Conservation (phyloP, 2,797 vertebrate species). For the Chromobotia macracanthus region DNA sequence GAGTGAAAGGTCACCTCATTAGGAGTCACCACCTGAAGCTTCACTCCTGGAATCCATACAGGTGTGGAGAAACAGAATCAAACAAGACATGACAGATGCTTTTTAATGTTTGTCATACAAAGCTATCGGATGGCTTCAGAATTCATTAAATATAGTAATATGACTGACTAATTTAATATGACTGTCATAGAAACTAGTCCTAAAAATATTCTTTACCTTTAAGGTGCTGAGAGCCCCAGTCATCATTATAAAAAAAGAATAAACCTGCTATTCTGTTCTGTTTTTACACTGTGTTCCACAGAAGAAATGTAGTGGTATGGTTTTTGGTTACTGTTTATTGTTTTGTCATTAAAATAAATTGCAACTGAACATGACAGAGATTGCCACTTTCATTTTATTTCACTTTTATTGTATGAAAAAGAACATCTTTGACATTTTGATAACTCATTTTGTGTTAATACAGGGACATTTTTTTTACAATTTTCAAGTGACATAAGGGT, state of each 20-base stretch:
- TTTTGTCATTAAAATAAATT: neutral
- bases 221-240: neutral
- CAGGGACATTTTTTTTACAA: neutral
- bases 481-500: neutral
- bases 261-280: neutral
- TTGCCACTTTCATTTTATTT: neutral
- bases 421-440: neutral
- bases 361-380: neutral
- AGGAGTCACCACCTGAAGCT: constrained; percentile 67
- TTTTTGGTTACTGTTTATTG: neutral
- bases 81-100: constrained; percentile 7
- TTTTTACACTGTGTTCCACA: neutral
- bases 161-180: neutral
- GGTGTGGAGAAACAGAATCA: constrained; percentile 7
- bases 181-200: neutral
- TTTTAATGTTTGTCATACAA: neutral
- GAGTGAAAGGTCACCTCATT: constrained; percentile 77
- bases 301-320: neutral
- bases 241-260: neutral
- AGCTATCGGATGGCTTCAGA: no score
- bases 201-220: neutral
- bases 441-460: neutral
- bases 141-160: neutral
- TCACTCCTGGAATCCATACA: constrained; percentile 65
- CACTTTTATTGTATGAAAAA: neutral